Evolutionary conservation across 2,888 invertebrate species (phyloP), one percentile per base, ranked within the genome.

Genomic region (Eudasyphora cyanicolor): DNA sequence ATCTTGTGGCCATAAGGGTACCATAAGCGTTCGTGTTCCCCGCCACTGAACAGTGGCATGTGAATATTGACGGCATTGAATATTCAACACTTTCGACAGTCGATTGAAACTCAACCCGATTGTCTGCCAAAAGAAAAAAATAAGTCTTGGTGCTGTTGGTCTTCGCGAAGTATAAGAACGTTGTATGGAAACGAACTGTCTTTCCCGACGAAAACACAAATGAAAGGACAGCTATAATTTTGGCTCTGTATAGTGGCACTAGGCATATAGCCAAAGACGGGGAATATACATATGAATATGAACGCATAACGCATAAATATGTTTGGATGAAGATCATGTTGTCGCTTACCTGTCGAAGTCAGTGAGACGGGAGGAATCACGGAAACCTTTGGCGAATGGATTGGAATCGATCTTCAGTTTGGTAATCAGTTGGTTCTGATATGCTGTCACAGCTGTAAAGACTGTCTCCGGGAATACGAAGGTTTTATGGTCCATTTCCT

Each of bases 341-440:
- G 21, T 49, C 19, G 45, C 92, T 92, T 87, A 96, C 96, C 96
- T 95, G 93, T 98, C 98, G 91, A 97, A 97, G 93, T 98, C 98
- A 87, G 97, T 97, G 90, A 98, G 95, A 90, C 98, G 95, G 86
- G 98, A 98, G 84, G 98, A 98, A 93, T 99, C 99, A 88, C 99
- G 94, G 93, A 99, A 99, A 88, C 99, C 99, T 93, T 99, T 99
- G 87, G 98, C 99, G 92, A 99, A 99, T 89, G 99, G 99, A 94
- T 99, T 99, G 93, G 98, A 98, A 94, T 99, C 98, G 92, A 99
- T 99, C 94, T 99, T 99, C 93, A 99, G 93, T 93, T 98, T 99
- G 86, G 99, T 99, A 92, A 99, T 99, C 95, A 98, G 94, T 94
- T 99, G 99, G 93, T 99, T 99, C 93, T 99, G 99, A 94, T 99